Conservation (phyloP, 2,113 vertebrate genomes). For the Atherinomorus stipes region DNA sequence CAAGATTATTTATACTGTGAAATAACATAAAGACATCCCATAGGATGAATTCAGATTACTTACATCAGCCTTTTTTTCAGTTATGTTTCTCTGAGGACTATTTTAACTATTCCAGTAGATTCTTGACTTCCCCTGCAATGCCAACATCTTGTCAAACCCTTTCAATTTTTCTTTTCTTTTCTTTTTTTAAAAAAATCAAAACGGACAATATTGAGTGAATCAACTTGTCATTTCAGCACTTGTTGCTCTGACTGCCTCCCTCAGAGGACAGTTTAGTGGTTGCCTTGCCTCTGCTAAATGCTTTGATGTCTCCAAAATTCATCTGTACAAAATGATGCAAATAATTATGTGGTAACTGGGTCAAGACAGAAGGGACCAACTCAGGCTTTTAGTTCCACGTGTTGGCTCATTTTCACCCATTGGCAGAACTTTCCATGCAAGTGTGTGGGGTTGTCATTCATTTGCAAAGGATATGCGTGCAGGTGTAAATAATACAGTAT, state of each 20-base stretch:
- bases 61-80: too few species aligned
- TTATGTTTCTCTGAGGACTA: too few species aligned
- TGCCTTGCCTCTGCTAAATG: slow-evolving; percentile 16
- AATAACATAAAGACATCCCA: too few species aligned
- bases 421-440: neutral
- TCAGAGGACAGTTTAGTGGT: slow-evolving; percentile 5
- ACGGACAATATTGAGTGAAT: neutral
- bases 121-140: too few species aligned
- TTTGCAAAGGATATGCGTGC: neutral
- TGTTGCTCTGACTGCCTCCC: slow-evolving; percentile 17
- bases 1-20: too few species aligned
- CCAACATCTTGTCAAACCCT: neutral
- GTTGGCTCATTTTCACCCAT: slow-evolving; percentile 20
- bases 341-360: slow-evolving; percentile 47
- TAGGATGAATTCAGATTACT: too few species aligned
- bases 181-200: neutral
- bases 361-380: slow-evolving; percentile 30
- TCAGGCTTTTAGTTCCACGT: slow-evolving; percentile 2
- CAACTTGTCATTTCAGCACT: neutral
- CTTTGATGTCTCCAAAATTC: slow-evolving; percentile 60
- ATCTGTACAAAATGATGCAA: slow-evolving; percentile 52
- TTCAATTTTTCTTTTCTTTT: neutral
- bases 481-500: neutral
- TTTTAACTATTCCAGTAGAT: too few species aligned
- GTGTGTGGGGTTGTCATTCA: neutral